Evolutionary conservation across 2,797 vertebrate species (phyloP), one percentile per base, ranked within the genome.

Genomic region (Myotis myotis): DNA sequence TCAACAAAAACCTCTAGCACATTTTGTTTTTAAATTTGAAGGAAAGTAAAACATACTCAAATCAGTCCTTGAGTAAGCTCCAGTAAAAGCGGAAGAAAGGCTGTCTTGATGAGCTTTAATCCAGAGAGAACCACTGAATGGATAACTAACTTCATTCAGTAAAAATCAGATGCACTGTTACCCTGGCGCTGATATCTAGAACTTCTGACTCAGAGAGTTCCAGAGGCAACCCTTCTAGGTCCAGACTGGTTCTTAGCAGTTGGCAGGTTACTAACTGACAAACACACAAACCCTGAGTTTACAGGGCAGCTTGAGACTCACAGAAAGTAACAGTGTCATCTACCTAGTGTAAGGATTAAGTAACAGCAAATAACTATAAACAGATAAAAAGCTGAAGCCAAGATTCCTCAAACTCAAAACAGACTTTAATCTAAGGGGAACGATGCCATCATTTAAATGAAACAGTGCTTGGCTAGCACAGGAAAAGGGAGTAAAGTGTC

Each of bases 371-470:
- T 83, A 89, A 94, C 38, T 87, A 85, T 38, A 91, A 89, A 81
- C 68, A 80, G 47, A 87, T 81, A 22, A 70, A 82, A 66, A 36
- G 89, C 7, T 23, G 33, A n/a, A 81, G 80, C 36, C 53, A 93
- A 89, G 70, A 64, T 49, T 93, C 60, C 49, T 78, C n/a, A 64
- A 87, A 33, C n/a, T 92, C 95, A 92, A 86, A 95, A 88, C 51
- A 96, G 85, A 90, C 70, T 44, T 92, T 76, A 91, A 83, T 70
- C 79, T 89, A 72, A 93, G 53, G 53, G 74, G 38, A 76, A 80
- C 10, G 64, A 91, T 66, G 68, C 64, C 78, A 90, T 66, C 71
- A 93, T 93, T 95, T 84, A 93, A 93, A 89, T 5, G n/a, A 95
- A 57, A 89, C 64, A 30, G 66, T 15, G 36, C 3, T 44, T 94